These are phyloP conservation scores for Molossus molossus DNA, from an alignment of 2,797 vertebrate genomes.

Conservation along the genomic window DNA sequence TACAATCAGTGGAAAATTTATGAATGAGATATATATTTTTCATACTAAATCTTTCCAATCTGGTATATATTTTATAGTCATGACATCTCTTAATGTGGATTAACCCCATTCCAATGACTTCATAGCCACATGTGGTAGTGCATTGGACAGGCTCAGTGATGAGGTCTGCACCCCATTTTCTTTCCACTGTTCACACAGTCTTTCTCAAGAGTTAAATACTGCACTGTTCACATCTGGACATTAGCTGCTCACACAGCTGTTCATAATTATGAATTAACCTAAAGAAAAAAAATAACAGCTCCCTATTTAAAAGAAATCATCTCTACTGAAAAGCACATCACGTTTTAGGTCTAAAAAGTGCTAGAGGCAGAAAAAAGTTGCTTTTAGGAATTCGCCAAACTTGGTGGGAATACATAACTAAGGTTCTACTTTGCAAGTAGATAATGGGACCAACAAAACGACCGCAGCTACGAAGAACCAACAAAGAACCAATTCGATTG, in stretches of 20 bases:
- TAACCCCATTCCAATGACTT: background rate
- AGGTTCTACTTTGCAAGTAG: slow-evolving; percentile 3
- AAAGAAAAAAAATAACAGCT: background rate
- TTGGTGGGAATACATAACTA: background rate
- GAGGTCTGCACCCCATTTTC: background rate
- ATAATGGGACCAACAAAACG: background rate
- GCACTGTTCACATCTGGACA: background rate
- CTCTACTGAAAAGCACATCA: background rate
- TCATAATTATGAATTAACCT: background rate
- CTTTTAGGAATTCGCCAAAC: slow-evolving; percentile 46
- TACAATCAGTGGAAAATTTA: background rate
- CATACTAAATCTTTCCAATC: slow-evolving; percentile 27
- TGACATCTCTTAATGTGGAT: background rate
- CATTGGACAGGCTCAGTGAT: background rate
- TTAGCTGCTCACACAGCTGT: background rate
- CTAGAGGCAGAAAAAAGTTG: background rate
- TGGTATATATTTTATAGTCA: background rate
- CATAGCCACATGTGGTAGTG: background rate
- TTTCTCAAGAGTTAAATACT: background rate
- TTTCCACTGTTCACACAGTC: background rate
- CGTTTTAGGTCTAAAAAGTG: background rate
- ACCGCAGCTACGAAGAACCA: background rate
- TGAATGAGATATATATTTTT: background rate
- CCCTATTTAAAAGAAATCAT: background rate
- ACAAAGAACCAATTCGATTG: background rate